A percentile compares a stretch with the other conserved stretches of the same genome.
phyloP scores from a whole-genome alignment of 1,140 invertebrate genomes.

The Aphelenchoides besseyi region DNA sequence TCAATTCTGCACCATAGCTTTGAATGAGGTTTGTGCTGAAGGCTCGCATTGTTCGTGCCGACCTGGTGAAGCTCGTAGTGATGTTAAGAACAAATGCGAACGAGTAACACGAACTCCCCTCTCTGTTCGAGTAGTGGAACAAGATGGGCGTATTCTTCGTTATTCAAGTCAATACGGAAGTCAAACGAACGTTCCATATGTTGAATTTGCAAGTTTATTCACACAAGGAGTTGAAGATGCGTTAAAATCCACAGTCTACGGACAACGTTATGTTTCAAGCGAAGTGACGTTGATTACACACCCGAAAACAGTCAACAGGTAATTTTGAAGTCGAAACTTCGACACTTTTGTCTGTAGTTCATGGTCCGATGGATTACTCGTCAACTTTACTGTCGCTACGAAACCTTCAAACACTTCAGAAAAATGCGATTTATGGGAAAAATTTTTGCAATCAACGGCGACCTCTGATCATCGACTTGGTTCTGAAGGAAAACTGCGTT shows the following conservation, averaged over 20 bases:
- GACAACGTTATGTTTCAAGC: constrained; percentile 58
- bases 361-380: constrained; percentile 56
- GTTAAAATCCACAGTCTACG: constrained; percentile 45
- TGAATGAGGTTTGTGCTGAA: constrained; percentile 57
- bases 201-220: constrained; percentile 56
- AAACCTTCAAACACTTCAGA: constrained; percentile 42
- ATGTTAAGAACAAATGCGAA: constrained; percentile 33
- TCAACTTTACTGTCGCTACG: constrained; percentile 60
- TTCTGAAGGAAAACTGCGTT: constrained; percentile 49
- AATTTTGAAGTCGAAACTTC: not conserved
- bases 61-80: constrained; percentile 46
- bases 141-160: constrained; percentile 48
- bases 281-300: constrained; percentile 56
- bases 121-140: constrained; percentile 46
- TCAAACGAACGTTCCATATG: constrained; percentile 41
- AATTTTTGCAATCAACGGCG: not conserved
- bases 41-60: constrained; percentile 52
- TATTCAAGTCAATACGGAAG: constrained; percentile 60
- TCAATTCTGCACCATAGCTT: constrained; percentile 36
- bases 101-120: constrained; percentile 28
- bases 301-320: constrained; percentile 61
- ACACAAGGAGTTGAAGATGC: constrained; percentile 46
- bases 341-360: constrained; percentile 18
- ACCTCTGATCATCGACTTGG: constrained; percentile 24
- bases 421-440: constrained; percentile 57